Evolutionary conservation across 2,888 invertebrate species (phyloP).

Genomic region (Heteropelma amictum): DNA sequence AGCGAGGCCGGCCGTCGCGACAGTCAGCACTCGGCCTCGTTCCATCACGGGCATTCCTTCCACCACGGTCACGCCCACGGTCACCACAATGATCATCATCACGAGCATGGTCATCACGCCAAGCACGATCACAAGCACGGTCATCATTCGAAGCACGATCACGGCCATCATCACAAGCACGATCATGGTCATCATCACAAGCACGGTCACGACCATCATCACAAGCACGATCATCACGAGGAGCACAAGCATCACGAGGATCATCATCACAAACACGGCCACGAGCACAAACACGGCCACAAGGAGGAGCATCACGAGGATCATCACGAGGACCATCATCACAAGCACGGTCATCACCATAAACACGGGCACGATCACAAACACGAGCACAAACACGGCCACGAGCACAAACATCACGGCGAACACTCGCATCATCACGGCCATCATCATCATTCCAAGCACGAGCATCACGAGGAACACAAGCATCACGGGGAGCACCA

Average conservation of each 20-base stretch:
- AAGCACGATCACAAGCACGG: slow-evolving; percentile 62
- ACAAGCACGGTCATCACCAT: slow-evolving; percentile 59
- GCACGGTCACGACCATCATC: slow-evolving; percentile 61
- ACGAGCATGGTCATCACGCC: slow-evolving; percentile 56
- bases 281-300: slow-evolving; percentile 58
- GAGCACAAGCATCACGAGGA: slow-evolving; percentile 65
- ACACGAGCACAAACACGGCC: slow-evolving; percentile 61
- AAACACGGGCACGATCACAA: slow-evolving; percentile 61
- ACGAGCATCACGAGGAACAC: slow-evolving; percentile 68
- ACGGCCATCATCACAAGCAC: slow-evolving; percentile 59
- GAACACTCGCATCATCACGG: slow-evolving; percentile 68
- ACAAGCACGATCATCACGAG: slow-evolving; percentile 63
- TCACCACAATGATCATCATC: slow-evolving; percentile 62
- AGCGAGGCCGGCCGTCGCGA: slow-evolving; percentile 49
- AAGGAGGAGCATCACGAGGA: slow-evolving; percentile 52
- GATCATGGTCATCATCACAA: slow-evolving; percentile 64
- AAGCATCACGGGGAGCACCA: slow-evolving; percentile 70
- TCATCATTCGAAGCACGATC: slow-evolving; percentile 68
- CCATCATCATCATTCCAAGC: slow-evolving; percentile 68
- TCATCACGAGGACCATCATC: slow-evolving; percentile 64
- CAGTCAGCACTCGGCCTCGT: slow-evolving; percentile 56
- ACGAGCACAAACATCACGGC: slow-evolving; percentile 66
- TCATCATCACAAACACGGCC: slow-evolving; percentile 51
- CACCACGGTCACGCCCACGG: slow-evolving; percentile 56
- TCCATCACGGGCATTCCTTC: slow-evolving; percentile 40